Evolutionary conservation across 2,888 invertebrate species (phyloP).

Genomic region (Drosophila barbarae): DNA sequence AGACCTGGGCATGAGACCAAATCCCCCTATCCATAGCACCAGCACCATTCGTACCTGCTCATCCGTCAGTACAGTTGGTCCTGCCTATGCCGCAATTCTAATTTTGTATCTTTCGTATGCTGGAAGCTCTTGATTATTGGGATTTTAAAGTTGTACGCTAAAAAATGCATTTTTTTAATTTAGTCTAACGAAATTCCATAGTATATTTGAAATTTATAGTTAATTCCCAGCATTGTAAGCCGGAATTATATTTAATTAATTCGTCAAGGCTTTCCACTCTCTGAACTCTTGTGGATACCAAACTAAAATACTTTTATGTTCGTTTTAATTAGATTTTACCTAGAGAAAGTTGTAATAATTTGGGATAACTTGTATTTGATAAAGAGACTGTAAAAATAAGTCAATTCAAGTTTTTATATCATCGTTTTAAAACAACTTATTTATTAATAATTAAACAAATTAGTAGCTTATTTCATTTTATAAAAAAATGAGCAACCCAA

Average conservation of each 20-base stretch:
- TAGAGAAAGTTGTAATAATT: not conserved
- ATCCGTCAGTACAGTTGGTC: conserved; percentile 8
- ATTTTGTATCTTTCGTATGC: not conserved
- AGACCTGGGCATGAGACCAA: conserved; percentile 1
- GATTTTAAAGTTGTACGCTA: not conserved
- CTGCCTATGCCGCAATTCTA: conserved; percentile 1
- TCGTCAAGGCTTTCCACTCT: not conserved
- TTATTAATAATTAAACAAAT: not conserved
- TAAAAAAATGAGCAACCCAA: not conserved
- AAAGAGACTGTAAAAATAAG: too few species aligned
- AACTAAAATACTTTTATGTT: not conserved
- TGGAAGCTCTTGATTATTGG: not conserved
- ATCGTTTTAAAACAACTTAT: not conserved
- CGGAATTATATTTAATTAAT: not conserved
- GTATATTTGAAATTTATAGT: not conserved
- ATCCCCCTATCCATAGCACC: not conserved
- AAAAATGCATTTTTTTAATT: not conserved
- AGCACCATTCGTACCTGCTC: not conserved
- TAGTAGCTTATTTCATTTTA: not conserved
- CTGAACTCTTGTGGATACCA: not conserved
- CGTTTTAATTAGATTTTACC: not conserved
- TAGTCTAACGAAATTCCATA: not conserved
- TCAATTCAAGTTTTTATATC: not conserved
- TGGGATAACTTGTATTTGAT: not conserved
- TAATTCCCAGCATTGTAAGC: not conserved